These are phyloP conservation scores for Paracentrotus lividus DNA, from an alignment of 53 echinoderm and acorn worm species.

Conservation along the genomic window DNA sequence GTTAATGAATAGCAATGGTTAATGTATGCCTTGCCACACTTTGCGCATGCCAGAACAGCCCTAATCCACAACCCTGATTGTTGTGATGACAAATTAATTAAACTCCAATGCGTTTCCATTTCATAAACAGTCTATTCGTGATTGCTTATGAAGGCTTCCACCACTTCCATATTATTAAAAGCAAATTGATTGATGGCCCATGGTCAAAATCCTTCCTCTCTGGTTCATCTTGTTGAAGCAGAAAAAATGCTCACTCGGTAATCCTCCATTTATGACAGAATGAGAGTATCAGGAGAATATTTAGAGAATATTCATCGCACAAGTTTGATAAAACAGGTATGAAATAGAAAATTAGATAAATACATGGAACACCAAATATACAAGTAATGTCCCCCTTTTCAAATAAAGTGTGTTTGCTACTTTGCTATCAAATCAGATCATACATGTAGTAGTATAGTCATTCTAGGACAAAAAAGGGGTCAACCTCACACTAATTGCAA, in stretches of 20 bases:
- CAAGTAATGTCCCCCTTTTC: too few relatives aligned
- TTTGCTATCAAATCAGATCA: too few relatives aligned
- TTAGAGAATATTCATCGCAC: too few relatives aligned
- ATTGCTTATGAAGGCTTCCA: not conserved
- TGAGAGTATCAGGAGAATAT: not conserved
- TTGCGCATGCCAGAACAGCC: not conserved
- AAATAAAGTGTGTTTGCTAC: too few relatives aligned
- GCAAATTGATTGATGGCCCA: constrained; percentile 11
- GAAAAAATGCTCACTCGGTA: not conserved
- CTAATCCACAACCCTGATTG: constrained; percentile 10
- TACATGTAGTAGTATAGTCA: too few relatives aligned
- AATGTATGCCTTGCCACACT: not conserved
- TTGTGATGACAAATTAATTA: constrained; percentile 4
- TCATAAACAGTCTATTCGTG: not conserved
- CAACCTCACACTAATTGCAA: too few relatives aligned
- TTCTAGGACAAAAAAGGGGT: too few relatives aligned
- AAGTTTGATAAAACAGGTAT: too few relatives aligned
- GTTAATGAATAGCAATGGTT: not conserved
- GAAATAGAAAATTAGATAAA: too few relatives aligned
- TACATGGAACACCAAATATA: too few relatives aligned
- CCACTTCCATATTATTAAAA: not conserved
- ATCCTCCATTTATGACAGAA: not conserved
- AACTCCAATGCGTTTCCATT: not conserved
- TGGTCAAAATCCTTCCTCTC: not conserved
- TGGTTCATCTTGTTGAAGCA: not conserved